These are phyloP conservation scores for Petrocephalus zakoni DNA, from an alignment of 2,113 vertebrate genomes.

Conservation along the genomic window DNA sequence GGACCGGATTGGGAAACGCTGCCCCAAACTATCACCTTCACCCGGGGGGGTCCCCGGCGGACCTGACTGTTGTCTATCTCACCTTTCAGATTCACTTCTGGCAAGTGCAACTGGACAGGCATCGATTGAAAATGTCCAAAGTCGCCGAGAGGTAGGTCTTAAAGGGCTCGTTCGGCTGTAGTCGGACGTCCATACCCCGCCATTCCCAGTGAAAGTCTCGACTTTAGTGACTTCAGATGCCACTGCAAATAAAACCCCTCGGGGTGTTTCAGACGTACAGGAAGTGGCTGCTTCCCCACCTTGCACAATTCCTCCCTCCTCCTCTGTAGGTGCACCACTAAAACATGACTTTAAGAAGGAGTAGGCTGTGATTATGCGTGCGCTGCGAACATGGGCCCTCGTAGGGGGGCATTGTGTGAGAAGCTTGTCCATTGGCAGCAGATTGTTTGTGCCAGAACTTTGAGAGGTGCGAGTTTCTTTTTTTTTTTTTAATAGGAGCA, in stretches of 20 bases:
- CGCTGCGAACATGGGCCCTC: neutral
- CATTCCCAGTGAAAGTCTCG: neutral
- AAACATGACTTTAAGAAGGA: neutral
- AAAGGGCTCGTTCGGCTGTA: too few species aligned
- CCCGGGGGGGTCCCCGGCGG: neutral
- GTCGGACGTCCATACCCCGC: neutral
- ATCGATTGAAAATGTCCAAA: slow-evolving; percentile 99
- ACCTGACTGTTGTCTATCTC: slow-evolving; percentile 23
- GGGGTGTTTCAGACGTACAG: neutral
- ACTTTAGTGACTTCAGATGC: neutral
- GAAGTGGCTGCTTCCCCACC: neutral
- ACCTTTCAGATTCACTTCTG: slow-evolving; percentile 90
- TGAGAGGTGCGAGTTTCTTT: neutral
- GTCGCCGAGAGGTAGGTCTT: slow-evolving; percentile 88
- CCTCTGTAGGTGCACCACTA: neutral
- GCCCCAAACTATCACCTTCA: neutral
- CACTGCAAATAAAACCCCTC: neutral
- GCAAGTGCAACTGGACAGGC: slow-evolving; percentile 95
- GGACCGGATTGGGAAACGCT: neutral
- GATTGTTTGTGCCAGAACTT: neutral
- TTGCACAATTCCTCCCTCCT: neutral
- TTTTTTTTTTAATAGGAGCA: neutral
- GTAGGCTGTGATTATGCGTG: neutral
- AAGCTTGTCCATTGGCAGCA: neutral
- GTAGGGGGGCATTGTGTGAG: neutral